A percentile compares a stretch with the other conserved stretches of the same genome.
These are phyloP conservation scores for Ophthalmolycus amberensis DNA, from an alignment of 2,113 vertebrate genomes.

Conservation along the genomic window DNA sequence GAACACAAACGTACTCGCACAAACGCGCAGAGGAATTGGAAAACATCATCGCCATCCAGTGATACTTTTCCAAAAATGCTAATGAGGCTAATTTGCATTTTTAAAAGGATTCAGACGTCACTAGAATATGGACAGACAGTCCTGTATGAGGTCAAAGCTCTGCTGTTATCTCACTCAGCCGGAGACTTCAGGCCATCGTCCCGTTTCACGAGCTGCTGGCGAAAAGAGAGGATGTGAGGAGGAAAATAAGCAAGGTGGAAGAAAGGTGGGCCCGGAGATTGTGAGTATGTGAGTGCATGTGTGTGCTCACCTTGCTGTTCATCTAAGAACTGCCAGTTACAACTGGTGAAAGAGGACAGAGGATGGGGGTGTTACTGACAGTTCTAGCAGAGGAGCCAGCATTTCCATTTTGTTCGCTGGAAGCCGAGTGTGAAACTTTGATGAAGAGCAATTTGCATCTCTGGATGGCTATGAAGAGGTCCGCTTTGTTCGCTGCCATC, in stretches of 20 bases:
- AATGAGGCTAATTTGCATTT: constrained; percentile 47
- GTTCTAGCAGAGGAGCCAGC: constrained; percentile 60
- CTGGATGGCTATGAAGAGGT: constrained; percentile 79
- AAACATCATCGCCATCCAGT: constrained; percentile 45
- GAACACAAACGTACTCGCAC: constrained; percentile 21
- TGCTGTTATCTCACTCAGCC: constrained; percentile 63
- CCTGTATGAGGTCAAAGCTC: constrained; percentile 49
- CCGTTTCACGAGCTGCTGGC: constrained; percentile 19
- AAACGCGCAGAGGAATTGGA: constrained; percentile 29
- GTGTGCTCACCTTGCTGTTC: constrained; percentile 65
- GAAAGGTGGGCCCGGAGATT: constrained; percentile 40
- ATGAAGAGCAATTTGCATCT: constrained; percentile 84
- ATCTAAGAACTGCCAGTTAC: constrained; percentile 54
- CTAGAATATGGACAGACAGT: constrained; percentile 29
- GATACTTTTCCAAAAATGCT: constrained; percentile 60
- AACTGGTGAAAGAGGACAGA: constrained; percentile 54
- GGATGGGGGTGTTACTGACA: constrained; percentile 62
- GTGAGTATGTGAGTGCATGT: constrained; percentile 37
- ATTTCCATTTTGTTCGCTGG: constrained; percentile 77
- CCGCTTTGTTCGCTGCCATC: constrained; percentile 72
- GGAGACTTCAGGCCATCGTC: constrained; percentile 45
- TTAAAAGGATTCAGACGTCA: constrained; percentile 41
- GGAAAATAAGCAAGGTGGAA: not conserved
- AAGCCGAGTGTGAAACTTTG: constrained; percentile 82
- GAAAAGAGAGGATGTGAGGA: constrained; percentile 4